phyloP scores from a whole-genome alignment of 2,888 invertebrate species.

The Junonia oenone region DNA sequence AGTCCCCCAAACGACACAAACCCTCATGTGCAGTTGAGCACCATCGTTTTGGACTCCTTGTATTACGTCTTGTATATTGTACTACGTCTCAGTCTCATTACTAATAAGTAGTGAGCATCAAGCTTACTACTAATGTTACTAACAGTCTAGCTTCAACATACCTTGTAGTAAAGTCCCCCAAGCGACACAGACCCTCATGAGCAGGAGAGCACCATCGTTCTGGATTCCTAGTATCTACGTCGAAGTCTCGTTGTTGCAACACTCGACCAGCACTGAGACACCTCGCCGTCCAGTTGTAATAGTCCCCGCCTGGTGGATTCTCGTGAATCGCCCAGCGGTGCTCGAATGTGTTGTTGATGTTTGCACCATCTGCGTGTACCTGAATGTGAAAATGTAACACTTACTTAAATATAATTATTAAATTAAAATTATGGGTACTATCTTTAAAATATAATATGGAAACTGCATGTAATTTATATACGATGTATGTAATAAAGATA shows the following conservation, averaged over 20 bases:
- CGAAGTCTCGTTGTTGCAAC: constrained; percentile 88
- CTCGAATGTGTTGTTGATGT: constrained; percentile 84
- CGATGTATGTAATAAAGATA: too few species aligned
- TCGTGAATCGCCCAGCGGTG: constrained; percentile 93
- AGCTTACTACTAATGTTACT: too few species aligned
- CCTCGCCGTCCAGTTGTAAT: constrained; percentile 92
- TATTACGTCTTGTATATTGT: too few species aligned
- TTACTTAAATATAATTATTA: too few species aligned
- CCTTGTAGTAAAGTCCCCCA: constrained; percentile 88
- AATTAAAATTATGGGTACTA: too few species aligned
- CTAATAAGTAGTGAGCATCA: too few species aligned
- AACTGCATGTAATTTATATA: too few species aligned
- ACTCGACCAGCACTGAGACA: constrained; percentile 87
- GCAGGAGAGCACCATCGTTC: constrained; percentile 79
- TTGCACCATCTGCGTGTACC: constrained; percentile 92
- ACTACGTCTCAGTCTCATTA: constrained; percentile 84
- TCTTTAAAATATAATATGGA: too few species aligned
- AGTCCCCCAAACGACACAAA: constrained; percentile 87
- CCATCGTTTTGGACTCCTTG: constrained; percentile 76
- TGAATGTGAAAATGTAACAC: too few species aligned
- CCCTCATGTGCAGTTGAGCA: constrained; percentile 80
- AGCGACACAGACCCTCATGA: constrained; percentile 81
- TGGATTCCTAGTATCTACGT: constrained; percentile 79
- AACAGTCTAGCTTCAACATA: too few species aligned
- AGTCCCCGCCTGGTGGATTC: constrained; percentile 89